Conservation (phyloP, 2,113 vertebrate genomes). For the Tachysurus vachellii region DNA sequence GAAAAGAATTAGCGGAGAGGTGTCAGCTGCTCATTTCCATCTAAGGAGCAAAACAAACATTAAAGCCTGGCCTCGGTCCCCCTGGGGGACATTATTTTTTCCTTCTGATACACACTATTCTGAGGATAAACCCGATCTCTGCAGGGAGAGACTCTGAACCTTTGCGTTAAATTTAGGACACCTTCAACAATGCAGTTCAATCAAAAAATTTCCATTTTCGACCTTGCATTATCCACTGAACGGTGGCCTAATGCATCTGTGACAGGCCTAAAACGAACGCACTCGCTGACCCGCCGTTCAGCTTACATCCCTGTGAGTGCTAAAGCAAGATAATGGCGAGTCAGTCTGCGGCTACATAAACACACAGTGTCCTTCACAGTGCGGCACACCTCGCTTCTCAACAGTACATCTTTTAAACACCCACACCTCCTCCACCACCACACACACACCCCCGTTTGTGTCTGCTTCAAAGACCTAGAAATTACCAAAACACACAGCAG, state of each 20-base stretch:
- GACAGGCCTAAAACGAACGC: slow-evolving; percentile 28
- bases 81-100: slow-evolving; percentile 41
- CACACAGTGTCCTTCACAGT: slow-evolving; percentile 22
- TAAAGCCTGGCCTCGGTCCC: slow-evolving; percentile 25
- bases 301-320: slow-evolving; percentile 28
- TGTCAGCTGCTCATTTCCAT: slow-evolving; percentile 42
- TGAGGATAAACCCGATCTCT: slow-evolving; percentile 20
- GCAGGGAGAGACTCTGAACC: slow-evolving; percentile 1
- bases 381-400: slow-evolving; percentile 15
- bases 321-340: slow-evolving; percentile 9
- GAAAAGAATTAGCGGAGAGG: slow-evolving; percentile 31
- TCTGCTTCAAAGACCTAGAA: slow-evolving; percentile 5
- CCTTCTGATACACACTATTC: slow-evolving; percentile 42
- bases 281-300: slow-evolving; percentile 35
- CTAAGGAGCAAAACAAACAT: slow-evolving; percentile 48
- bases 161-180: slow-evolving; percentile 41
- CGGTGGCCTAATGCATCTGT: background rate
- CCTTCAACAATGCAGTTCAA: slow-evolving; percentile 42
- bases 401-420: background rate
- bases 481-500: slow-evolving; percentile 16
- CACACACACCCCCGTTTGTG: background rate
- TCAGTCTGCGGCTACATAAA: slow-evolving; percentile 28
- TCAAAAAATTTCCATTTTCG: slow-evolving; percentile 34
- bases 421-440: no score
- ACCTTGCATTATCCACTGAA: slow-evolving; percentile 32